These are phyloP conservation scores for Minunthozetes semirufus DNA, from an alignment of 2,888 invertebrate genomes.

Conservation along the genomic window DNA sequence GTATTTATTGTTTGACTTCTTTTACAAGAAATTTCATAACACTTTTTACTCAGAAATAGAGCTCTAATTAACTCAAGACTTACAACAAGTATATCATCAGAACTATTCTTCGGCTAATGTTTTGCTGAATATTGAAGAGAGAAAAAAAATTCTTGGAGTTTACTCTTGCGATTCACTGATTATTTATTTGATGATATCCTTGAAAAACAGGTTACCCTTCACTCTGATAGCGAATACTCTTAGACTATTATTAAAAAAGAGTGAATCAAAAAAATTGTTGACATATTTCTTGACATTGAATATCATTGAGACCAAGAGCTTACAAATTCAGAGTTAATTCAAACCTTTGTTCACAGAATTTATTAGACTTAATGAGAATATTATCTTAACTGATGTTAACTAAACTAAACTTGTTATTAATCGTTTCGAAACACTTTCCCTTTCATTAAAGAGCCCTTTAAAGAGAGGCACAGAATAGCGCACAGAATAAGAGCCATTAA, in stretches of 20 bases:
- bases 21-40: too few relatives aligned
- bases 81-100: background rate
- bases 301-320: background rate
- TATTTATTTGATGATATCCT: background rate
- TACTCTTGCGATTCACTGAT: background rate
- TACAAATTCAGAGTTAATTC: background rate
- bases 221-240: background rate
- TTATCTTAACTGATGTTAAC: too few relatives aligned
- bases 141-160: background rate
- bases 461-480: too few relatives aligned
- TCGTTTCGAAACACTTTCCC: too few relatives aligned
- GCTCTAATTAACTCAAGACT: background rate
- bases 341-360: background rate
- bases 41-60: background rate
- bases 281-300: slow-evolving; percentile 19
- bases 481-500: too few relatives aligned
- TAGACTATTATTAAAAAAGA: slow-evolving; percentile 1
- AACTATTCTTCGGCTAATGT: background rate
- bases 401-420: too few relatives aligned
- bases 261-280: background rate
- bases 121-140: background rate
- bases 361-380: too few relatives aligned
- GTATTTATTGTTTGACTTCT: too few relatives aligned
- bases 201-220: slow-evolving; percentile 12
- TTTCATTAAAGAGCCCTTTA: too few relatives aligned